phyloP scores from a whole-genome alignment of 2,113 vertebrate genomes.

The Zootoca vivipara region DNA sequence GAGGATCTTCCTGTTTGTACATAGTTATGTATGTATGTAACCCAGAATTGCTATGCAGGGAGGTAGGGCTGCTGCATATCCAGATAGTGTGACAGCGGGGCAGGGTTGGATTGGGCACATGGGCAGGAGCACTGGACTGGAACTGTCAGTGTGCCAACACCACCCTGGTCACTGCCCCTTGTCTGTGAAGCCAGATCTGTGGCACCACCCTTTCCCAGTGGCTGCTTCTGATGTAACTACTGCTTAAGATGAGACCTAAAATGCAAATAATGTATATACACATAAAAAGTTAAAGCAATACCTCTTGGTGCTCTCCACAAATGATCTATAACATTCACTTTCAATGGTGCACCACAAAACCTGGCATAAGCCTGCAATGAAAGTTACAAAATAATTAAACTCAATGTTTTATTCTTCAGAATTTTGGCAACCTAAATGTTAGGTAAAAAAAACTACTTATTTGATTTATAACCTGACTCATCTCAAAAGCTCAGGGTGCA shows the following conservation, averaged over 20 bases:
- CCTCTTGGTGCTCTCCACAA: conserved; percentile 91
- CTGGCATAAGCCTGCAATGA: conserved; percentile 90
- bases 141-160: too few species aligned
- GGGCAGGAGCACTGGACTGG: too few species aligned
- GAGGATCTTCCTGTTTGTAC: fast-evolving
- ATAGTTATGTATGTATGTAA: neutral
- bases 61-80: too few species aligned
- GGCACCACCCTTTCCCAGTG: too few species aligned
- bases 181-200: too few species aligned
- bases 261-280: neutral
- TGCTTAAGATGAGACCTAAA: neutral
- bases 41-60: too few species aligned
- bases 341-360: conserved; percentile 89
- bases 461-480: neutral
- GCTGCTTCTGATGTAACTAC: neutral
- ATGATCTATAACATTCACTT: conserved; percentile 83
- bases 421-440: neutral
- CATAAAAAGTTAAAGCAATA: conserved; percentile 56
- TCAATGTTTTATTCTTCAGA: neutral
- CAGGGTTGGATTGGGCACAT: too few species aligned
- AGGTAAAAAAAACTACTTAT: neutral
- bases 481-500: neutral
- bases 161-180: too few species aligned
- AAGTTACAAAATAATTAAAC: conserved; percentile 32
- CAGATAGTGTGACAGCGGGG: too few species aligned